Evolutionary conservation across 2,888 invertebrate species (phyloP).

Genomic region (Metalampra italica): DNA sequence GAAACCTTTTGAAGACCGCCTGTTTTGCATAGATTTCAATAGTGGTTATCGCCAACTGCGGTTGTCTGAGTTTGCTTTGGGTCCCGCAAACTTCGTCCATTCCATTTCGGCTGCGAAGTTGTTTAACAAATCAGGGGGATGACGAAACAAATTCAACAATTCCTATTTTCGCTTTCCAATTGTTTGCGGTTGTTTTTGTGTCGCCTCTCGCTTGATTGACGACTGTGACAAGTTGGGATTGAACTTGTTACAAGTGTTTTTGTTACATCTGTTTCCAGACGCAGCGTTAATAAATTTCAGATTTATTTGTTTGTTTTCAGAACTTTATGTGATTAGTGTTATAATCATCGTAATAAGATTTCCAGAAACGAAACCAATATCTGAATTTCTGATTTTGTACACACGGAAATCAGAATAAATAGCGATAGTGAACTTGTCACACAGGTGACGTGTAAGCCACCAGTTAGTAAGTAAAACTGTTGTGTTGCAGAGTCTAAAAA

Average conservation of each 20-base stretch:
- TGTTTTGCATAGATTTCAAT: neutral
- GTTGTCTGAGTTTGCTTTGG: slow-evolving; percentile 1
- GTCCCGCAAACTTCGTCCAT: slow-evolving; percentile 20
- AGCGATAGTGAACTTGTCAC: no score
- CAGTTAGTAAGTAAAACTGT: no score
- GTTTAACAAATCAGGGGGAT: slow-evolving; percentile 38
- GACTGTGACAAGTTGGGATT: slow-evolving; percentile 35
- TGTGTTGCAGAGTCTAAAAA: no score
- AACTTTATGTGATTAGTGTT: no score
- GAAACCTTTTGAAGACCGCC: neutral
- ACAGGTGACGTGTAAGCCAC: no score
- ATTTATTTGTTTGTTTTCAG: slow-evolving; percentile 1
- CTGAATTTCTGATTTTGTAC: no score
- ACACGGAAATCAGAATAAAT: no score
- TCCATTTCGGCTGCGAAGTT: slow-evolving; percentile 27
- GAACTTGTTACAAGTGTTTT: slow-evolving; percentile 31
- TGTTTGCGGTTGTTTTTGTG: slow-evolving; percentile 38
- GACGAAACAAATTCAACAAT: slow-evolving; percentile 42
- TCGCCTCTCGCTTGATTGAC: slow-evolving; percentile 31
- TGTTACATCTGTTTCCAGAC: slow-evolving; percentile 15
- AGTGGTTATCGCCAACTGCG: slow-evolving; percentile 6
- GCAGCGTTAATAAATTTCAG: slow-evolving; percentile 3
- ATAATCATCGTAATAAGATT: no score
- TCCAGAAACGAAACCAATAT: no score
- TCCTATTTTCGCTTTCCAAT: slow-evolving; percentile 43